Conservation (phyloP, 2,113 vertebrate species). For the Hemibagrus wyckioides region DNA sequence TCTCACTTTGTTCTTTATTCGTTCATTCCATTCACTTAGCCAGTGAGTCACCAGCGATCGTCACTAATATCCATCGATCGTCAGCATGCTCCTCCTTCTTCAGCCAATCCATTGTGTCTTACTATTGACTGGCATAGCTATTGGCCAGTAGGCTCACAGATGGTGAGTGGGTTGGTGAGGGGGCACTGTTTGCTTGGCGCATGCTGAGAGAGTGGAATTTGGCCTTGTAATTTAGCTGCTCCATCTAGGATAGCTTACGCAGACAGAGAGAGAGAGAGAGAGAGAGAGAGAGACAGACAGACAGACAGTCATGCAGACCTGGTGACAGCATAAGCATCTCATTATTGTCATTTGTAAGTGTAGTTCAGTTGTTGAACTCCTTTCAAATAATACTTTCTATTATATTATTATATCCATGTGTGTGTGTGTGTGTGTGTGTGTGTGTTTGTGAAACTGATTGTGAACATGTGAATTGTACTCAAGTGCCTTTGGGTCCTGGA, state of each 20-base stretch:
- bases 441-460: background rate
- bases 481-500: slow-evolving; percentile 13
- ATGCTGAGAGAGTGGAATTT: slow-evolving; percentile 37
- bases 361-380: background rate
- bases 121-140: slow-evolving; percentile 43
- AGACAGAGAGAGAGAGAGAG: background rate
- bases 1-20: slow-evolving; percentile 27
- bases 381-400: background rate
- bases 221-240: slow-evolving; percentile 31
- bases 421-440: background rate
- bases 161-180: slow-evolving; percentile 53
- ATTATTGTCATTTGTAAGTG: background rate
- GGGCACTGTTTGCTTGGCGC: slow-evolving; percentile 49
- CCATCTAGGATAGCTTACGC: slow-evolving; percentile 31
- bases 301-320: background rate
- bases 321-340: background rate
- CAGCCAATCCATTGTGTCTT: slow-evolving; percentile 47
- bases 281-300: background rate
- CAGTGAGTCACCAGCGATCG: slow-evolving; percentile 41
- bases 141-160: slow-evolving; percentile 49
- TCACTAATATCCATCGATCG: slow-evolving; percentile 39
- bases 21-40: slow-evolving; percentile 34
- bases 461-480: slow-evolving; percentile 23
- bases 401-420: background rate
- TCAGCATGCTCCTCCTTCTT: slow-evolving; percentile 36